Percentiles rank a stretch among this genome's conserved stretches.
phyloP scores from a whole-genome alignment of 2,113 vertebrate species.

The Orycteropus afer region DNA sequence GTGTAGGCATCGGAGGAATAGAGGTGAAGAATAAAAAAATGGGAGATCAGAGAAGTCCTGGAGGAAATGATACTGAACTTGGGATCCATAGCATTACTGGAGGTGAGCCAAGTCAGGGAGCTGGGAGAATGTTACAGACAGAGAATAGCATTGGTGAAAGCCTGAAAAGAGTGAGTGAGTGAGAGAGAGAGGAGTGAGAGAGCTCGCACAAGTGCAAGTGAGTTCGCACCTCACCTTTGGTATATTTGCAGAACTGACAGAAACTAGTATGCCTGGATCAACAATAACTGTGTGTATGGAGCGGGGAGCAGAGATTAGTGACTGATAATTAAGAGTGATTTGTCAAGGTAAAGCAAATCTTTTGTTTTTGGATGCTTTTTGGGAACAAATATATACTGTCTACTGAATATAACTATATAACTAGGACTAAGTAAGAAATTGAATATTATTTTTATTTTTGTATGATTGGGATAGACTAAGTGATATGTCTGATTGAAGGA shows the following conservation, averaged over 20 bases:
- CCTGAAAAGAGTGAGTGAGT: background rate
- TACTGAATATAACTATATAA: background rate
- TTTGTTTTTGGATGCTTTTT: background rate
- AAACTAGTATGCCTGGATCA: background rate
- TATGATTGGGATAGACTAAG: background rate
- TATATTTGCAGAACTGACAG: background rate
- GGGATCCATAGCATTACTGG: slow-evolving; percentile 9
- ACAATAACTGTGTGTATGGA: background rate
- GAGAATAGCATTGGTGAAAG: background rate
- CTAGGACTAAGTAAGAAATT: slow-evolving; percentile 48
- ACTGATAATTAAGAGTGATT: slow-evolving; percentile 2
- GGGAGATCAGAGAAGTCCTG: background rate
- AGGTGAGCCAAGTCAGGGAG: background rate
- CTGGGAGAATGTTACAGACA: background rate
- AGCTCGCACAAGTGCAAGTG: background rate
- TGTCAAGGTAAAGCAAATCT: slow-evolving; percentile 12
- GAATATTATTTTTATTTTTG: background rate
- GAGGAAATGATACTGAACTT: background rate
- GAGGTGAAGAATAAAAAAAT: background rate
- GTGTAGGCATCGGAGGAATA: background rate
- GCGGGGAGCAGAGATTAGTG: background rate
- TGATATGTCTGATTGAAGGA: background rate
- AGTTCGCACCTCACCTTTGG: background rate
- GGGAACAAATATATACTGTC: background rate
- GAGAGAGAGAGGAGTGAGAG: background rate